These are phyloP conservation scores for Penaeus japonicus DNA, from an alignment of 1,140 invertebrate genomes.

Conservation along the genomic window DNA sequence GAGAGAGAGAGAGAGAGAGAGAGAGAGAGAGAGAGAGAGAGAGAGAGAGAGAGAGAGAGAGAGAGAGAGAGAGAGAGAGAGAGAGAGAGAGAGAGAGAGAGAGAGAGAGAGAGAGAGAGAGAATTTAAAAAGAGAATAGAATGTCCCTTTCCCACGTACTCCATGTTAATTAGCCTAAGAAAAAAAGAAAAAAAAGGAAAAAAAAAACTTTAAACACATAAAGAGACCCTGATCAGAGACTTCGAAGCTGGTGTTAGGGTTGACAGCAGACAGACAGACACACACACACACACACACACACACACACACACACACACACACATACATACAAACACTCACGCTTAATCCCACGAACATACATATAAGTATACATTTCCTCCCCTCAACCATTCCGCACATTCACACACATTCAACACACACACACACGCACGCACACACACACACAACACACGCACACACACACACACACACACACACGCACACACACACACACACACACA, in stretches of 20 bases:
- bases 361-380: background rate
- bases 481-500: background rate
- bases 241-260: background rate
- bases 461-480: background rate
- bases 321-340: background rate
- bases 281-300: background rate
- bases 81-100: background rate
- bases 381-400: background rate
- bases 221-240: background rate
- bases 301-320: background rate
- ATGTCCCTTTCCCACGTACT: too few species aligned
- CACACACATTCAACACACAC: background rate
- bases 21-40: conserved; percentile 6
- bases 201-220: too few species aligned
- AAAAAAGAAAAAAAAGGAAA: too few species aligned
- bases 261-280: background rate
- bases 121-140: background rate
- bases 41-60: conserved; percentile 3
- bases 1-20: background rate
- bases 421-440: background rate
- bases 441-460: background rate
- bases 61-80: background rate
- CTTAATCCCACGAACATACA: background rate
- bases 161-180: too few species aligned
- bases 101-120: background rate